A percentile compares a stretch with the other conserved stretches of the same genome.
phyloP scores from a whole-genome alignment of 2,113 vertebrate genomes.

The Myotis lucifugus region DNA sequence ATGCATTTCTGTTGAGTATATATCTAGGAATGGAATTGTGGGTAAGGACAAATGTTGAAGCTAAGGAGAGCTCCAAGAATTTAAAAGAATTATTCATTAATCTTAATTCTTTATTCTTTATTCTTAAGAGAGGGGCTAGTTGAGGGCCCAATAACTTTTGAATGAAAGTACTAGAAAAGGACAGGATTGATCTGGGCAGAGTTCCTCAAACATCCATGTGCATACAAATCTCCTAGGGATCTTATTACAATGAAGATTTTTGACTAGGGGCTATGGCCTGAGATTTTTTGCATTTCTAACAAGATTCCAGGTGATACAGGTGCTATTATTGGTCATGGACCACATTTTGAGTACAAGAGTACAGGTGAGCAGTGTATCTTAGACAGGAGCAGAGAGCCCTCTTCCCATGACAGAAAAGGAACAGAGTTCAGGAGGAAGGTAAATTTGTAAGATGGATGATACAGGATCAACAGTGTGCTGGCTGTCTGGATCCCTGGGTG shows the following conservation, averaged over 20 bases:
- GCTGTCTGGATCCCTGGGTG: not conserved
- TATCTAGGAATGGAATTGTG: not conserved
- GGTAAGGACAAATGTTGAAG: not conserved
- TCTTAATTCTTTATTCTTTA: not conserved
- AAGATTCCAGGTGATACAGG: not conserved
- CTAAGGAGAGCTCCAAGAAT: not conserved
- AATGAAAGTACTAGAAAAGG: not conserved
- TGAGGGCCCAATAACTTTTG: not conserved
- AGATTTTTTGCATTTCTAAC: not conserved
- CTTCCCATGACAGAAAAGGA: not conserved
- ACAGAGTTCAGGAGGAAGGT: not conserved
- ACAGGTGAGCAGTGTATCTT: not conserved
- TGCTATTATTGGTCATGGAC: not conserved
- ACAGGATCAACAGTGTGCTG: fast-evolving
- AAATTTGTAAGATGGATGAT: not conserved
- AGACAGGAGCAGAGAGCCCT: not conserved
- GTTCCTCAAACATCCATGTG: not conserved
- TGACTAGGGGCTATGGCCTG: not conserved
- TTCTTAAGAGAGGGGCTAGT: not conserved
- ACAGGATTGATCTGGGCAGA: not conserved
- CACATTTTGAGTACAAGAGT: not conserved
- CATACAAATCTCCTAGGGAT: not conserved
- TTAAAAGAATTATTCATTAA: not conserved
- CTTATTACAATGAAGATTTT: not conserved
- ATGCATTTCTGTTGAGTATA: not conserved